Evolutionary conservation across 2,797 vertebrate species (phyloP), one percentile per base, ranked within the genome.

Genomic region (Spinus olivaceus): DNA sequence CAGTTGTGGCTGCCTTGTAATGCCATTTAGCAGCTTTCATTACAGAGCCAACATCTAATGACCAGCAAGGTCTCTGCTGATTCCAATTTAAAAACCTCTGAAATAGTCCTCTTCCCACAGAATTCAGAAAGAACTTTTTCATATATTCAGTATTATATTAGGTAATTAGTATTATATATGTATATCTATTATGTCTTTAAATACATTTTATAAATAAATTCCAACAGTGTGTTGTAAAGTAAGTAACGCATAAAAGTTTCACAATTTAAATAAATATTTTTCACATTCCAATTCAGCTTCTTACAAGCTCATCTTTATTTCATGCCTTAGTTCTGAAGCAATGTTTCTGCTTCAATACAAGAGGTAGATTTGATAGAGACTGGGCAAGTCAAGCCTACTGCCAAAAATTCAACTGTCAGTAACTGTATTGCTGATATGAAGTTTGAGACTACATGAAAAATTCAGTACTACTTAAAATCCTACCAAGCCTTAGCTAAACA

Each of bases 181-280:
- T 92, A 60, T 89, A 94, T 89, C 77, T 92, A 81, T 89, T 95
- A 85, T 54, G 81, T 54, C 71, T 97, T 98, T 95, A 97, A 96
- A 95, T 96, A 88, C 35, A 70, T 84, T 95, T 96, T 89, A 96
- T 97, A 98, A 97, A 97, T 96, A 98, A 94, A 93, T 86, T 94
- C 93, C 92, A 97, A 73, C 92, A 76, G 80, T 94, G 87, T 97
- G 44, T 96, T 92, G 85, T 90, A 97, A 97, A 93, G 93, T 88
- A 95, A 97, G 91, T 88, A 73, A 97, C 49, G 97, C 96, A 96
- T 96, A 93, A 97, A 97, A 97, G 92, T 96, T 97, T 94, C 80
- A 97, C 90, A 97, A 97, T 97, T 97, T 97, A 95, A 97, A 98
- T 96, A 98, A 96, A 97, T 97, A 97, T 96, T 96, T 96, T 97